Base-by-base conservation (phyloP, 2,113 vertebrate genomes). In the Columbina picui region DNA sequence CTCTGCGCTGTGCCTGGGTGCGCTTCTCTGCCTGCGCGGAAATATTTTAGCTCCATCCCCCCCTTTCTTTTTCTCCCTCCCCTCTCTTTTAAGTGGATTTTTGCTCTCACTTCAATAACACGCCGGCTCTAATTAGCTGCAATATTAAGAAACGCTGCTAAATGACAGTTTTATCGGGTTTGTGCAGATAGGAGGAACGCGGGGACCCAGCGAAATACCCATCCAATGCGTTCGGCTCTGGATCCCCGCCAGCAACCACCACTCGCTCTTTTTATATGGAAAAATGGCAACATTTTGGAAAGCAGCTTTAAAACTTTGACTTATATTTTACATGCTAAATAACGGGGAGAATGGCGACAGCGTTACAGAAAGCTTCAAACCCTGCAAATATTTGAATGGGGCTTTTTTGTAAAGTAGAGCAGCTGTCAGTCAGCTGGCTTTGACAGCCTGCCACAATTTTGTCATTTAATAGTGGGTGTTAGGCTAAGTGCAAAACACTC, bases 371-470 rank as follows among this genome's bases (percentile, higher is more conserved):
- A 96, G 97, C 95, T 98, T 98, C 96, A 89, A 93, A 98, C 96
- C 96, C 96, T 98, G 98, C 97, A 98, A 98, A 98, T 97, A 97
- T 98, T 97, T 98, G 98, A 98, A 97, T 97, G 97, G 97, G 85
- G 92, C 96, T 97, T 95, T 98, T 97, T 96, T 98, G 98, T 97
- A 90, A 97, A 97, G 97, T 75, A 81, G 95, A 98, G 98, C 98
- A 99, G 98, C 98, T 99, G 98, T 98, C 98, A 98, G 97, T 98
- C 98, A 98, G 98, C 98, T 98, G 98, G 97, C 96, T 98, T 97
- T 99, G 98, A 99, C 99, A 99, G 98, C 97, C 98, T 98, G 98
- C 98, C 98, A 98, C 97, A 86, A 97, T 98, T 98, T 93, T 98
- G 98, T 98, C 98, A 98, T 98, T 97, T 98, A 97, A 98, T 98